These are phyloP conservation scores for Ahaetulla prasina DNA, from an alignment of 2,113 vertebrate genomes.

Conservation along the genomic window DNA sequence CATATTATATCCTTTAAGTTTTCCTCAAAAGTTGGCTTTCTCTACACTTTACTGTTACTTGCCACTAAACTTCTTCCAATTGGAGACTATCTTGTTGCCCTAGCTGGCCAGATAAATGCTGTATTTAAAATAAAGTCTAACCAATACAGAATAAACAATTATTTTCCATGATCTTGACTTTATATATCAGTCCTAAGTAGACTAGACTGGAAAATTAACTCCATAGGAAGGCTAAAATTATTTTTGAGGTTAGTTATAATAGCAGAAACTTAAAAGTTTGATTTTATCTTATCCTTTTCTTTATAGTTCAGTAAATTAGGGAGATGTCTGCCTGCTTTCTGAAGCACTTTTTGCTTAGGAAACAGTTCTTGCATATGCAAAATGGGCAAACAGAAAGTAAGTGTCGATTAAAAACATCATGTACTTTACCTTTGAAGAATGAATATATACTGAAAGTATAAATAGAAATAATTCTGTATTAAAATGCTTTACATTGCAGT, in stretches of 20 bases:
- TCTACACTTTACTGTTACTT: neutral
- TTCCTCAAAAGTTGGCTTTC: neutral
- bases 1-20: neutral
- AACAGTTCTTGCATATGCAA: neutral
- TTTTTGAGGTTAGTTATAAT: neutral
- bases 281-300: neutral
- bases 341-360: neutral
- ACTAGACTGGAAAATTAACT: neutral
- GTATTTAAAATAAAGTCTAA: neutral
- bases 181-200: neutral
- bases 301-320: neutral
- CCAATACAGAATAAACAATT: neutral
- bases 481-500: neutral
- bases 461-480: neutral
- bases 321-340: neutral
- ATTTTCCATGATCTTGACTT: neutral
- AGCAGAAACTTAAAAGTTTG: neutral
- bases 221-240: neutral
- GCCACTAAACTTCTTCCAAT: neutral
- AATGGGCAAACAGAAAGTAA: neutral
- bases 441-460: neutral
- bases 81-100: neutral
- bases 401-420: neutral
- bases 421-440: neutral
- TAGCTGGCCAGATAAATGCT: neutral